phyloP scores from a whole-genome alignment of 2,888 invertebrate genomes.

The Apomyelois bistriatella region DNA sequence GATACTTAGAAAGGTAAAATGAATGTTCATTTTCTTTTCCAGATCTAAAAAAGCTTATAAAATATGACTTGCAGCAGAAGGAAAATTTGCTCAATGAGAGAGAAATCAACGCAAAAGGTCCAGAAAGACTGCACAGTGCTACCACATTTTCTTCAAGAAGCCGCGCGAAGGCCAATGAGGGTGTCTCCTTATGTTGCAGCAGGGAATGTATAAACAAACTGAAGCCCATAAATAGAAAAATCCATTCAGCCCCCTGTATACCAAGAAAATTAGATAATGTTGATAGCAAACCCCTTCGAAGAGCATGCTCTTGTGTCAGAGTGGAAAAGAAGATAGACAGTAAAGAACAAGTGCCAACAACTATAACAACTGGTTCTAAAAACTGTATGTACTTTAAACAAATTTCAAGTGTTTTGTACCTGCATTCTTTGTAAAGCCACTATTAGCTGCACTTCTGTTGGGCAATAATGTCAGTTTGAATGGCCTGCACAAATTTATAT shows the following conservation, averaged over 20 bases:
- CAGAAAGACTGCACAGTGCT: constrained; percentile 67
- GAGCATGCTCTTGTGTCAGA: constrained; percentile 61
- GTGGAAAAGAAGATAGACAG: constrained; percentile 43
- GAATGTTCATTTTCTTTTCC: constrained; percentile 29
- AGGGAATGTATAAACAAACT: constrained; percentile 43
- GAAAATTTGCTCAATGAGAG: constrained; percentile 37
- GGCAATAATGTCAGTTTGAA: too few relatives aligned
- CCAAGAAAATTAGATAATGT: constrained; percentile 29
- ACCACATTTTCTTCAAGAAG: constrained; percentile 69
- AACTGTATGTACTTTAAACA: constrained; percentile 50
- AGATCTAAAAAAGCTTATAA: constrained; percentile 85
- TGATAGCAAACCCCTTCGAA: constrained; percentile 39
- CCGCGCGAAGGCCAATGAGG: constrained; percentile 47
- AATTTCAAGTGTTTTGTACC: neutral
- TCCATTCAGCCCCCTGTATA: constrained; percentile 58
- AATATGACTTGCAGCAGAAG: constrained; percentile 76
- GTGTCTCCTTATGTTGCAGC: constrained; percentile 37
- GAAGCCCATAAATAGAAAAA: constrained; percentile 32
- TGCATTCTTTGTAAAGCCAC: too few relatives aligned
- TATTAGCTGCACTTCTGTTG: too few relatives aligned
- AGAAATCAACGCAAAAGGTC: constrained; percentile 38
- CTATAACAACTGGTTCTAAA: constrained; percentile 36
- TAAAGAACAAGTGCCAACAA: constrained; percentile 34
- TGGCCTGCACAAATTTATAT: too few relatives aligned
- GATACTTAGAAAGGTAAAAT: neutral